These are phyloP conservation scores for Centropus bengalensis DNA, from an alignment of 2,113 vertebrate species.

Conservation along the genomic window DNA sequence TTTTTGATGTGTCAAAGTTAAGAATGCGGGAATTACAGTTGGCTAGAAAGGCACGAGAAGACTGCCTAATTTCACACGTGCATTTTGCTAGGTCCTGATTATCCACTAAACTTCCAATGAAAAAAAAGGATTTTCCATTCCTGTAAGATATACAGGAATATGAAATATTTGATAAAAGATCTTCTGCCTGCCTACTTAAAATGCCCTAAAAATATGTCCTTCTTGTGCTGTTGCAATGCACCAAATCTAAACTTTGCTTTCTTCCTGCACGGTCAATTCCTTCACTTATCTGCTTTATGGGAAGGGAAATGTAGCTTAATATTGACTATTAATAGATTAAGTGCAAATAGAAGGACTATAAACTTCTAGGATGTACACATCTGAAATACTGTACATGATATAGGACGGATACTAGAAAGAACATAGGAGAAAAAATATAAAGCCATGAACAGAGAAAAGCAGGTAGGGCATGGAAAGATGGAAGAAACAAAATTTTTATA, in stretches of 20 bases:
- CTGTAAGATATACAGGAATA: neutral
- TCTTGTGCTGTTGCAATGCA: neutral
- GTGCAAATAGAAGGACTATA: neutral
- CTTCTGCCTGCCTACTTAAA: neutral
- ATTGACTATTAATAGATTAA: neutral
- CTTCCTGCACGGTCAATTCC: neutral
- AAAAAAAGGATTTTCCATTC: neutral
- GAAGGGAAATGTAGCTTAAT: neutral
- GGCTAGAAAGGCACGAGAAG: neutral
- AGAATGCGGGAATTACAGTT: neutral
- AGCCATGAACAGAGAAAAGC: neutral
- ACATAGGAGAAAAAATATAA: neutral
- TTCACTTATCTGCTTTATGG: neutral
- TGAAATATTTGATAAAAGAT: neutral
- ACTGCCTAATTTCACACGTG: neutral
- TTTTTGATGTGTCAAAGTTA: neutral
- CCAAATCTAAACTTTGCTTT: neutral
- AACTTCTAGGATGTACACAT: neutral
- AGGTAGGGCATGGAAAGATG: neutral
- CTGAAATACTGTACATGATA: neutral
- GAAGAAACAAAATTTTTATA: neutral
- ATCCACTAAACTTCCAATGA: neutral
- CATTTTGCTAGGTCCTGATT: neutral
- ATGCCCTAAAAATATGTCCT: neutral
- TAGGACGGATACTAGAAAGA: neutral